Conservation (phyloP, 2,113 vertebrate species). For the Erythrocercus mccallii region DNA sequence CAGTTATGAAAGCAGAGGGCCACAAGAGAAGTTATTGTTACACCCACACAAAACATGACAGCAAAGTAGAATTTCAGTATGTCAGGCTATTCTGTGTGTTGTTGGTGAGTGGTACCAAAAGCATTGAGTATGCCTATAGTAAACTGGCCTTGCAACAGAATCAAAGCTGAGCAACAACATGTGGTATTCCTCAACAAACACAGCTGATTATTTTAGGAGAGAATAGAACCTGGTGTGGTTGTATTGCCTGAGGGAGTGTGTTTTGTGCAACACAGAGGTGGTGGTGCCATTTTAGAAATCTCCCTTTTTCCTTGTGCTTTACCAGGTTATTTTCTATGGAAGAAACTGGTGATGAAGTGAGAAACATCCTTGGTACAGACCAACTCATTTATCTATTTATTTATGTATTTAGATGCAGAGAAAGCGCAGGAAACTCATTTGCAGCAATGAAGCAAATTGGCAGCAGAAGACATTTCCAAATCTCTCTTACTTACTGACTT, state of each 20-base stretch:
- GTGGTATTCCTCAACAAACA: not conserved
- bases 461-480: not conserved
- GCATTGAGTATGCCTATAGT: not conserved
- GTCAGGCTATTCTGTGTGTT: not conserved
- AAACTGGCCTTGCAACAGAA: not conserved
- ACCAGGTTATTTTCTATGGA: not conserved
- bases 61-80: not conserved
- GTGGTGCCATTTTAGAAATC: not conserved
- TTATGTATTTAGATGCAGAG: not conserved
- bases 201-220: not conserved
- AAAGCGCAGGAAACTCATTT: not conserved
- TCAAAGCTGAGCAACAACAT: not conserved
- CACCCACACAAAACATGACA: not conserved
- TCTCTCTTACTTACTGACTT: not conserved
- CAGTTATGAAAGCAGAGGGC: not conserved
- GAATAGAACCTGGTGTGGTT: not conserved
- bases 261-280: not conserved
- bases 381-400: not conserved
- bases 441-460: not conserved
- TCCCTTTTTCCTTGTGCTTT: not conserved
- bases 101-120: not conserved
- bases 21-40: not conserved
- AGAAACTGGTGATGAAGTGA: not conserved
- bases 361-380: not conserved
- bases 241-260: not conserved